phyloP scores from a whole-genome alignment of 2,113 vertebrate genomes.

The Steatornis caripensis region DNA sequence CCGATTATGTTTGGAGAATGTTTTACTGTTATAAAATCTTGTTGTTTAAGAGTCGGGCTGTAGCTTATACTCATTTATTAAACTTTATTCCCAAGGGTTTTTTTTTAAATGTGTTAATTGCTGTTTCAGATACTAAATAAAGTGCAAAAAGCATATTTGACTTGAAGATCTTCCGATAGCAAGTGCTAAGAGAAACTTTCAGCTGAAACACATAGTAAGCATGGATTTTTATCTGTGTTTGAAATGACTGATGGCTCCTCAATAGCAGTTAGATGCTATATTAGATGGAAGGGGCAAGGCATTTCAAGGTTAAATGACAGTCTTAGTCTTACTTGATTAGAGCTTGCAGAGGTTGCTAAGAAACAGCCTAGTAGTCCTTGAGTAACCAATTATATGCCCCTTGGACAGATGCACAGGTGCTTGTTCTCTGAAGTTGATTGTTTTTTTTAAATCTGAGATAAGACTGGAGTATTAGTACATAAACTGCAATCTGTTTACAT shows the following conservation, averaged over 20 bases:
- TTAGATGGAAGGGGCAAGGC: conserved; percentile 34
- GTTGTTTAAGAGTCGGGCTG: neutral
- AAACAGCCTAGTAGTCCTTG: conserved; percentile 77
- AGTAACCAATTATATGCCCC: conserved; percentile 83
- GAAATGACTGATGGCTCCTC: neutral
- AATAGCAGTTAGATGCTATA: neutral
- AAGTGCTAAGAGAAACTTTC: neutral
- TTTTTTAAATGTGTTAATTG: neutral
- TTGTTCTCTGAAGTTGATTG: neutral
- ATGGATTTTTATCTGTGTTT: neutral
- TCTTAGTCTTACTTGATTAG: conserved; percentile 79
- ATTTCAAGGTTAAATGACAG: conserved; percentile 68
- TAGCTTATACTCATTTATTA: neutral
- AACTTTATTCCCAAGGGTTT: neutral
- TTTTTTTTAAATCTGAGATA: conserved; percentile 6
- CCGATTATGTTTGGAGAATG: neutral
- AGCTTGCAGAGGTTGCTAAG: conserved; percentile 86
- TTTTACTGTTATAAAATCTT: neutral
- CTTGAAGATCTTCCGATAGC: neutral
- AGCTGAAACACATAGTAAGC: neutral
- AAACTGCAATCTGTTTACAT: conserved; percentile 25
- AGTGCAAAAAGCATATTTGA: neutral
- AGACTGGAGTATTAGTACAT: neutral
- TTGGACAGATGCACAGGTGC: conserved; percentile 62
- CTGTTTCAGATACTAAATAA: neutral